phyloP scores from a whole-genome alignment of 2,888 invertebrate species.

The Meliscaeva auricollis region DNA sequence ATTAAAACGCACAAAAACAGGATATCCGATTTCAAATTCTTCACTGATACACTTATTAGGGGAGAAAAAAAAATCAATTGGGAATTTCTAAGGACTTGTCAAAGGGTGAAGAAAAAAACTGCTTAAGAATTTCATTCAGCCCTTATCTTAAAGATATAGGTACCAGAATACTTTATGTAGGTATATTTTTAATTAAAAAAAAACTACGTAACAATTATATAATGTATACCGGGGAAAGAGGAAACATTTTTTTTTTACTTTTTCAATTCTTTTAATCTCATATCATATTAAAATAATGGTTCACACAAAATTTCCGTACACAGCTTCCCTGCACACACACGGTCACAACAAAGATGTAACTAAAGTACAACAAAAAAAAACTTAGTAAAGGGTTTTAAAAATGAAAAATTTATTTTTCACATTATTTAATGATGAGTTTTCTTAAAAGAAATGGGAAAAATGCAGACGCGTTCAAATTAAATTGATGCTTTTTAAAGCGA shows the following conservation, averaged over 20 bases:
- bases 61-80: slow-evolving; percentile 55
- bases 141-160: background rate
- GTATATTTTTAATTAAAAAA: slow-evolving; percentile 25
- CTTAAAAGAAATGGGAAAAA: slow-evolving; percentile 44
- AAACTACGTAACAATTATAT: slow-evolving; percentile 59
- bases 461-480: slow-evolving; percentile 54
- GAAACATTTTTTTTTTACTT: slow-evolving; percentile 16
- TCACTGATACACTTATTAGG: background rate
- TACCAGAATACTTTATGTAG: background rate
- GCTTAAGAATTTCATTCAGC: background rate
- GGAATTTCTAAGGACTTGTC: slow-evolving; percentile 30
- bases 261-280: background rate
- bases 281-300: slow-evolving; percentile 19
- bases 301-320: slow-evolving; percentile 20
- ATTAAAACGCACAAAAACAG: background rate
- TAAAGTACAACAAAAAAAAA: background rate
- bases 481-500: slow-evolving; percentile 61
- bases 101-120: slow-evolving; percentile 18
- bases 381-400: slow-evolving; percentile 9
- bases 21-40: slow-evolving; percentile 1
- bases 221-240: slow-evolving; percentile 50
- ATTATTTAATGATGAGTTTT: slow-evolving; percentile 22
- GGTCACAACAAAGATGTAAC: slow-evolving; percentile 37
- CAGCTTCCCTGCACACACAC: slow-evolving; percentile 47
- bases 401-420: slow-evolving; percentile 40